phyloP scores from a whole-genome alignment of 2,888 invertebrate genomes.

The Megalurothrips usitatus region DNA sequence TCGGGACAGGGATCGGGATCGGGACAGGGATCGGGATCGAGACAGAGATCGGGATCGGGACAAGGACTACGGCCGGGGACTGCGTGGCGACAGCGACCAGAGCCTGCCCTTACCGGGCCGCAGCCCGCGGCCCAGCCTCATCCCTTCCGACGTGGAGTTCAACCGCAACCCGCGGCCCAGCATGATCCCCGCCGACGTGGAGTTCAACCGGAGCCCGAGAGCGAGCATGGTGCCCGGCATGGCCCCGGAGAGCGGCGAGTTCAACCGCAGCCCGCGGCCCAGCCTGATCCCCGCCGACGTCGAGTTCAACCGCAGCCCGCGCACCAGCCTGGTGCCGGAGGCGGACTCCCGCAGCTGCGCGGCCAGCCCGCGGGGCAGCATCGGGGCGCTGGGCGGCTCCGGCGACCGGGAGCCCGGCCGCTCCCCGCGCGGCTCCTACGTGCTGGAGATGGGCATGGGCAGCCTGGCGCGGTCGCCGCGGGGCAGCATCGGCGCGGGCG shows the following conservation, averaged over 20 bases:
- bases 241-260: slow-evolving; percentile 46
- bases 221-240: slow-evolving; percentile 48
- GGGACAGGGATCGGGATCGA: not conserved
- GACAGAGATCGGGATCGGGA: not conserved
- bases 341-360: slow-evolving; percentile 37
- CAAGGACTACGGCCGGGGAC: not conserved
- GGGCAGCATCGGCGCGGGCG: slow-evolving; percentile 30
- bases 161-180: slow-evolving; percentile 48
- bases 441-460: slow-evolving; percentile 20
- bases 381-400: slow-evolving; percentile 51
- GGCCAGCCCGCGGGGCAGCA: slow-evolving; percentile 51
- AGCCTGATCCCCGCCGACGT: slow-evolving; percentile 51
- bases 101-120: not conserved
- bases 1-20: not conserved
- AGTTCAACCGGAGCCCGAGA: slow-evolving; percentile 46
- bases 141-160: slow-evolving; percentile 47
- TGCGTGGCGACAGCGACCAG: too few species aligned
- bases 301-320: slow-evolving; percentile 45
- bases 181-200: slow-evolving; percentile 43
- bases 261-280: slow-evolving; percentile 52
- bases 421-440: slow-evolving; percentile 45
- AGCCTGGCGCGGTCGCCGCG: slow-evolving; percentile 20
- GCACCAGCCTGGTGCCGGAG: slow-evolving; percentile 46
- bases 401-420: slow-evolving; percentile 55
- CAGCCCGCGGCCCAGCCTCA: slow-evolving; percentile 50